A percentile compares a stretch with the other conserved stretches of the same genome.
These are phyloP conservation scores for Phalanger gymnotis DNA, from an alignment of 2,797 vertebrate genomes.

Conservation along the genomic window DNA sequence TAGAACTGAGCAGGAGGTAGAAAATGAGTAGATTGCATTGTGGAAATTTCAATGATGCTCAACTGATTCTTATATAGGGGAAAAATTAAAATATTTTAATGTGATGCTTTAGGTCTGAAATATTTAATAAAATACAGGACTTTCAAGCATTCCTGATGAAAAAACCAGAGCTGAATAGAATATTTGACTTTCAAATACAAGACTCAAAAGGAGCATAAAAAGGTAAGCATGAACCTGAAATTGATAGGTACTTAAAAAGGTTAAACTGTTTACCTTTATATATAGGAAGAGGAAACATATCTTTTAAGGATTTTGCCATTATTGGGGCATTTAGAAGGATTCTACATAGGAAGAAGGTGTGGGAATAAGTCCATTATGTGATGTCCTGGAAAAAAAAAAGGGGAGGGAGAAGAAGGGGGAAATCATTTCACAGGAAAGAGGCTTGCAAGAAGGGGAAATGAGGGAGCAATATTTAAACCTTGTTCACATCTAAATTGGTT, in stretches of 20 bases:
- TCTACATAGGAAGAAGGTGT: neutral
- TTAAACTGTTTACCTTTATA: neutral
- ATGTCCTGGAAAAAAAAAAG: no score
- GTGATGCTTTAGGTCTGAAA: neutral
- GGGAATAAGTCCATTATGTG: neutral
- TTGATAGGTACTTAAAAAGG: neutral
- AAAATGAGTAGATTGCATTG: neutral
- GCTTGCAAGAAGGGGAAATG: no score
- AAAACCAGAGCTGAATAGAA: no score
- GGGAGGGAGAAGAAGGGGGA: no score
- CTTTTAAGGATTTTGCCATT: neutral
- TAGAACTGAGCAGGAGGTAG: neutral
- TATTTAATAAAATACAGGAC: no score
- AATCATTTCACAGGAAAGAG: no score
- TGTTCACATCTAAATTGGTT: no score
- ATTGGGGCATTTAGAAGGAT: neutral
- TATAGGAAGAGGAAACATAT: no score
- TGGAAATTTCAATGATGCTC: neutral
- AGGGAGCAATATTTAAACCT: no score
- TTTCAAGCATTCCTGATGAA: no score
- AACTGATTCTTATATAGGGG: neutral
- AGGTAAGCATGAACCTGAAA: neutral
- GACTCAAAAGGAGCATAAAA: neutral
- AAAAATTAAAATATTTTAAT: neutral
- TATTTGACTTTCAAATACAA: neutral